Percentiles rank a stretch among this genome's conserved stretches.
These are phyloP conservation scores for Platygyra sinensis DNA, from an alignment of 64 coral and sea anemone genomes.

Conservation along the genomic window DNA sequence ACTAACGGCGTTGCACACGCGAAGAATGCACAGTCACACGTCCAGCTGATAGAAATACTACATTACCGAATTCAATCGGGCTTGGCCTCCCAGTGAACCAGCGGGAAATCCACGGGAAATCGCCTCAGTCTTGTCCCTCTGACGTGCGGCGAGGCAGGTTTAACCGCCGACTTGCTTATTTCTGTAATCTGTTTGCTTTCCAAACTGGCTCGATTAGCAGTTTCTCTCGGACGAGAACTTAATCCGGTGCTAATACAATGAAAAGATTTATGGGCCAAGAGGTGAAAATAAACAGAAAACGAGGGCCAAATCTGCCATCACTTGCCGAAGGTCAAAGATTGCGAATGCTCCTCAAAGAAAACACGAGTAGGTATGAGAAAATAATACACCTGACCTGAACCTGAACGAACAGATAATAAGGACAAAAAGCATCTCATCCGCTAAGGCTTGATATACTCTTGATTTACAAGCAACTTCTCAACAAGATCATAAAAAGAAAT, in stretches of 20 bases:
- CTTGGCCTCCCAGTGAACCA: neutral
- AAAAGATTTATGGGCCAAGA: slow-evolving; percentile 10
- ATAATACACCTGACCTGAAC: too few species aligned
- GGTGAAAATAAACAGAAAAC: slow-evolving; percentile 30
- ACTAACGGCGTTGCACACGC: neutral
- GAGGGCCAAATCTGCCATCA: neutral
- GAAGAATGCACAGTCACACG: neutral
- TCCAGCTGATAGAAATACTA: neutral
- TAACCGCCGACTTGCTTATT: neutral
- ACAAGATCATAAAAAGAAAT: too few species aligned
- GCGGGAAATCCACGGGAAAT: neutral
- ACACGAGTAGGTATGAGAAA: neutral
- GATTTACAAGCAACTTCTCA: too few species aligned
- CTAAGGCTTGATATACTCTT: too few species aligned
- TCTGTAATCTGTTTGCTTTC: neutral
- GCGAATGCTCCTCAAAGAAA: neutral
- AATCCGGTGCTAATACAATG: slow-evolving; percentile 13
- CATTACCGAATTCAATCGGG: neutral
- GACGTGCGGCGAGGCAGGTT: neutral
- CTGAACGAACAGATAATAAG: neutral
- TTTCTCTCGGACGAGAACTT: neutral
- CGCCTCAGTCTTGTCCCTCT: neutral
- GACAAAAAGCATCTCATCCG: neutral
- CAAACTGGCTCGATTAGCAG: neutral
- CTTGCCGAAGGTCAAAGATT: slow-evolving; percentile 25